phyloP scores from a whole-genome alignment of 2,797 vertebrate genomes.

The Cyclura pinguis region DNA sequence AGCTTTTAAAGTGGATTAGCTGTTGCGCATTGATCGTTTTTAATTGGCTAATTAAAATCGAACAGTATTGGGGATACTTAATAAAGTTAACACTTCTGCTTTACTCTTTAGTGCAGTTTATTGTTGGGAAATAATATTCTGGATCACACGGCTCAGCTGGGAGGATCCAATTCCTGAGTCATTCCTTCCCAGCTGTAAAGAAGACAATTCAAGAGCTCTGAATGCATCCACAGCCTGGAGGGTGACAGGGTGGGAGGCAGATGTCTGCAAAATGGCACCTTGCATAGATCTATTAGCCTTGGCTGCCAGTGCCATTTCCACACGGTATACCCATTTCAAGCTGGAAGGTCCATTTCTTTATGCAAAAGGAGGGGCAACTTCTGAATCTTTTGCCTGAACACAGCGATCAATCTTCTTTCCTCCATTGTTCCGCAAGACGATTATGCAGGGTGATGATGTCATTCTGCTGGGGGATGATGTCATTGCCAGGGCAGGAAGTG shows the following conservation, averaged over 20 bases:
- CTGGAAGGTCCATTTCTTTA: not conserved
- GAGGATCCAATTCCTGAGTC: not conserved
- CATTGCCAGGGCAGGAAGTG: not conserved
- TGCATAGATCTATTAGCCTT: not conserved
- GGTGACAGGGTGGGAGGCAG: not conserved
- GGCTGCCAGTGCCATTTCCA: not conserved
- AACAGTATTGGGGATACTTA: not conserved
- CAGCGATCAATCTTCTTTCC: not conserved
- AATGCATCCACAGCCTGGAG: not conserved
- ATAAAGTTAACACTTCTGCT: conserved; percentile 23
- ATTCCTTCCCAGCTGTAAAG: not conserved
- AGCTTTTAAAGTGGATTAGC: conserved; percentile 23
- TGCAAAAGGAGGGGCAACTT: not conserved
- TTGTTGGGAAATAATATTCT: conserved; percentile 29
- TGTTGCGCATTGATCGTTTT: conserved; percentile 23
- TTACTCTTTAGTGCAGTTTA: conserved; percentile 2
- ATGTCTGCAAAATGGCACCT: not conserved
- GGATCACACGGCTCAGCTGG: not conserved
- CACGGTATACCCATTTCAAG: not conserved
- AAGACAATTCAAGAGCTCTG: not conserved
- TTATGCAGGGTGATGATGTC: not conserved
- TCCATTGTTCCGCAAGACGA: not conserved
- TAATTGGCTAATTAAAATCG: conserved; percentile 35
- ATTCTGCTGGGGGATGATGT: too few species aligned
- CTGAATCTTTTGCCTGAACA: not conserved